Evolutionary conservation across 2,888 invertebrate genomes (phyloP).

Genomic region (Ormyrus thymus): DNA sequence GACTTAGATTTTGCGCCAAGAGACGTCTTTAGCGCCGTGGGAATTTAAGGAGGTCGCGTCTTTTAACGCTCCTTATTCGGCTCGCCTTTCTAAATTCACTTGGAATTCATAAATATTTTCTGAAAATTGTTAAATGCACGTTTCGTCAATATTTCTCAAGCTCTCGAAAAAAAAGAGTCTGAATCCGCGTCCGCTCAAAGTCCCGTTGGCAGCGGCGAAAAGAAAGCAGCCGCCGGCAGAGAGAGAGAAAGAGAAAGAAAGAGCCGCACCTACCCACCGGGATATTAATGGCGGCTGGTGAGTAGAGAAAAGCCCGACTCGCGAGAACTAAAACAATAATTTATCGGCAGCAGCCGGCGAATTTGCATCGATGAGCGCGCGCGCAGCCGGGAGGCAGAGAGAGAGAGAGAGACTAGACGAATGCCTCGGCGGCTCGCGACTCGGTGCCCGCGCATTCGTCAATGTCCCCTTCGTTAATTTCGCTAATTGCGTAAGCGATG

Average conservation of each 20-base stretch:
- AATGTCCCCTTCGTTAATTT: constrained; percentile 63
- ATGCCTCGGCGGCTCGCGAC: background rate
- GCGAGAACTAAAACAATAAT: constrained; percentile 38
- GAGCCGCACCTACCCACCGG: background rate
- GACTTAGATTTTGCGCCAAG: background rate
- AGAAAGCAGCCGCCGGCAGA: no score
- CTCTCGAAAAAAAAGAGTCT: background rate
- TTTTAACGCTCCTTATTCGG: no score
- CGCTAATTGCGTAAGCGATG: constrained; percentile 61
- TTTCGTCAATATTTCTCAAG: no score
- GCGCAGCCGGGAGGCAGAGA: background rate
- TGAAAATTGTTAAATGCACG: no score
- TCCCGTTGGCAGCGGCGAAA: no score
- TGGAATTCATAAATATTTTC: no score
- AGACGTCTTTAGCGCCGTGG: no score
- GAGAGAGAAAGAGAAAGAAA: background rate
- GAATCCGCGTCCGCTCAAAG: no score
- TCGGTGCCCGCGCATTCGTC: constrained; percentile 58
- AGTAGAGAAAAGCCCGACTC: background rate
- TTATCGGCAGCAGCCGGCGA: constrained; percentile 22
- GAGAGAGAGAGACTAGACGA: background rate
- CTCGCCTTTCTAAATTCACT: no score
- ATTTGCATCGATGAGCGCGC: constrained; percentile 25
- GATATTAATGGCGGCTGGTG: constrained; percentile 11
- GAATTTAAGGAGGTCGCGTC: no score